phyloP scores from a whole-genome alignment of 2,797 vertebrate species.

The Hephaestus fuliginosus region DNA sequence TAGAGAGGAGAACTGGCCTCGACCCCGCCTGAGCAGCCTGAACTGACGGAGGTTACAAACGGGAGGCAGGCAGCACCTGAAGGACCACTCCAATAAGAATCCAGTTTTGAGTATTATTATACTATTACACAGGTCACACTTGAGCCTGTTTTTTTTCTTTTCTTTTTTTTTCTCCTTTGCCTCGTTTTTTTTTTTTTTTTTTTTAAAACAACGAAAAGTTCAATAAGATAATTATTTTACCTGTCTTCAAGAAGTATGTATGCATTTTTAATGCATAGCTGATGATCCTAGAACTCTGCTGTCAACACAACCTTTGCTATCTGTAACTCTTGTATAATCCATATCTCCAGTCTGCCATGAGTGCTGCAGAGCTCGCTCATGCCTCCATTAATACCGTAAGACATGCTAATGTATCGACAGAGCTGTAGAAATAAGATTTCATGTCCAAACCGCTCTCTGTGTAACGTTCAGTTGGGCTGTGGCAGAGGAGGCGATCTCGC shows the following conservation, averaged over 20 bases:
- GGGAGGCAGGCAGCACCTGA: slow-evolving; percentile 68
- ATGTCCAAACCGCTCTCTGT: slow-evolving; percentile 34
- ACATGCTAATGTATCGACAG: slow-evolving; percentile 43
- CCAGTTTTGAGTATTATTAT: slow-evolving; percentile 69
- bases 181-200: slow-evolving; percentile 16
- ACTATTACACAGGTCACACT: slow-evolving; percentile 54
- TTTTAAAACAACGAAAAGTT: slow-evolving; percentile 40
- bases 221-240: slow-evolving; percentile 45
- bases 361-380: slow-evolving; percentile 21
- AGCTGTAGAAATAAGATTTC: slow-evolving; percentile 52
- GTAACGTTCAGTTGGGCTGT: slow-evolving; percentile 14
- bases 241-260: slow-evolving; percentile 48
- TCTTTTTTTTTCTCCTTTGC: not conserved
- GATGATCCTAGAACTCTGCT: slow-evolving; percentile 47
- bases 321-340: slow-evolving; percentile 62
- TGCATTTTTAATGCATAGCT: slow-evolving; percentile 61
- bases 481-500: slow-evolving; percentile 25
- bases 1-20: slow-evolving; percentile 68
- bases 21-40: slow-evolving; percentile 58
- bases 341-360: slow-evolving; percentile 45
- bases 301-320: slow-evolving; percentile 45
- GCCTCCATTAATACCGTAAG: slow-evolving; percentile 30
- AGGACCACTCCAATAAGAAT: slow-evolving; percentile 83
- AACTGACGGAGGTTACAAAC: slow-evolving; percentile 44
- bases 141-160: slow-evolving; percentile 39